A percentile compares a stretch with the other conserved stretches of the same genome.
Evolutionary conservation across 2,888 invertebrate species (phyloP).

Genomic region (Escarpia spicata): DNA sequence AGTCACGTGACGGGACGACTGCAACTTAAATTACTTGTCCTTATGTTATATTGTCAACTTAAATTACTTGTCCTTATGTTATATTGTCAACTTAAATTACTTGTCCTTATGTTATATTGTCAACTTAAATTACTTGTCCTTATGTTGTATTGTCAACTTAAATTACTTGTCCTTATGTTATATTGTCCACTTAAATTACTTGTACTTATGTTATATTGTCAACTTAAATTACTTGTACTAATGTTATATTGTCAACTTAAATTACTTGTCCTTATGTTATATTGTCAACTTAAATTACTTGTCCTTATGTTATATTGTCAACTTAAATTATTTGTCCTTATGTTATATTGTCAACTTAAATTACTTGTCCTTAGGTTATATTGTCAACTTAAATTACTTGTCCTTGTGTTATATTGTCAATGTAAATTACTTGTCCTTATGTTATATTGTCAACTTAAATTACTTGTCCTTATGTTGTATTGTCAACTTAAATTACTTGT

Average conservation of each 20-base stretch:
- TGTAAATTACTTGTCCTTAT: not conserved
- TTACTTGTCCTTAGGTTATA: not conserved
- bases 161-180: not conserved
- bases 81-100: not conserved
- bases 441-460: not conserved
- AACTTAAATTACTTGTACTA: not conserved
- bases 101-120: not conserved
- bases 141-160: not conserved
- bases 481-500: not conserved
- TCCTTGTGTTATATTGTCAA: not conserved
- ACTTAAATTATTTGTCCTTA: not conserved
- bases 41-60: not conserved
- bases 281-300: not conserved
- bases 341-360: not conserved
- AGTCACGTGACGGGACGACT: not conserved
- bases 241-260: not conserved
- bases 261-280: not conserved
- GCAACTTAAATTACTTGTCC: not conserved
- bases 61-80: not conserved
- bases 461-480: not conserved
- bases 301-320: not conserved
- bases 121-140: not conserved
- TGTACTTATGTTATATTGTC: not conserved
- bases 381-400: not conserved
- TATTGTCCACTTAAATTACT: not conserved